These are phyloP conservation scores for Vulpes lagopus DNA, from an alignment of 2,113 vertebrate species.

Conservation along the genomic window DNA sequence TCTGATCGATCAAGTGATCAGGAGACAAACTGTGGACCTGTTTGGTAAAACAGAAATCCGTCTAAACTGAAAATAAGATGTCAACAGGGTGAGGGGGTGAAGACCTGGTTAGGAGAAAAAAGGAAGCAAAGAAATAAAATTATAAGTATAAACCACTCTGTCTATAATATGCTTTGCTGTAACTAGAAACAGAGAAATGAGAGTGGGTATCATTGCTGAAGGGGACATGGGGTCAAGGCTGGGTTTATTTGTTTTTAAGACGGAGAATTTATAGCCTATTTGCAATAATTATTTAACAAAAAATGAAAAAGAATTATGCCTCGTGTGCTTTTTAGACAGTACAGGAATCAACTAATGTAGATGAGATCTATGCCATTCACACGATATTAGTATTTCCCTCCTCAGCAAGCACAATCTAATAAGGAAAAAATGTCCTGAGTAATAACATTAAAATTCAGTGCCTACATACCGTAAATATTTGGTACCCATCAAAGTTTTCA, in stretches of 20 bases:
- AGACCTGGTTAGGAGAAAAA: background rate
- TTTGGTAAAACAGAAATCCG: background rate
- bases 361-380: background rate
- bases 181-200: background rate
- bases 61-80: background rate
- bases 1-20: background rate
- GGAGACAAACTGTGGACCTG: background rate
- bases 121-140: background rate
- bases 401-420: background rate
- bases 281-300: background rate
- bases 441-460: background rate
- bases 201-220: background rate
- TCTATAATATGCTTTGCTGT: background rate
- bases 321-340: background rate
- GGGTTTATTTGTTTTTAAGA: background rate
- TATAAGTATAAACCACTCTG: background rate
- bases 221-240: background rate
- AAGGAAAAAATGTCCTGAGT: background rate
- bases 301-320: background rate
- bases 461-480: background rate
- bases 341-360: conserved; percentile 33
- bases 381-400: background rate
- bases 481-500: background rate
- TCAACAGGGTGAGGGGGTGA: background rate
- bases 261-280: background rate